Evolutionary conservation across 2,888 invertebrate genomes (phyloP).

Genomic region (Nephrotoma appendiculata): DNA sequence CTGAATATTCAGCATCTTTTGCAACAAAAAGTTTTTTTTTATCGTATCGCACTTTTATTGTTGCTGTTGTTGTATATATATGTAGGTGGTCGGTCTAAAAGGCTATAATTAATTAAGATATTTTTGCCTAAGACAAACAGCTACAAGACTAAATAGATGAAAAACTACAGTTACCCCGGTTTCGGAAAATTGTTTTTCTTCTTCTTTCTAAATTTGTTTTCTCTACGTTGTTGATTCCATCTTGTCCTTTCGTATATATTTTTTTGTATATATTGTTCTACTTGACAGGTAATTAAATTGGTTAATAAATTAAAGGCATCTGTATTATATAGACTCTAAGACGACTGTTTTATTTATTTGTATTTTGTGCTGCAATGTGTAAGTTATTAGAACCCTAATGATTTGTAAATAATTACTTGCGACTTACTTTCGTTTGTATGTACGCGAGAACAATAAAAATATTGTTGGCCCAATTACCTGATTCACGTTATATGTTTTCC

Average conservation of each 20-base stretch:
- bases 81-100: not conserved
- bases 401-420: not conserved
- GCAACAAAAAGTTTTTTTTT: not conserved
- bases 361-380: not conserved
- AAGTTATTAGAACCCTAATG: not conserved
- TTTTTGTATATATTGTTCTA: not conserved
- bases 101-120: not conserved
- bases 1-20: not conserved
- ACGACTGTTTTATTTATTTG: not conserved
- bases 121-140: not conserved
- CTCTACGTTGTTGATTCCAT: not conserved
- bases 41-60: not conserved
- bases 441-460: not conserved
- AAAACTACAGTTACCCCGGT: not conserved
- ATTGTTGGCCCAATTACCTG: not conserved
- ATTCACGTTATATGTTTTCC: not conserved
- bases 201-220: not conserved
- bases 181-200: not conserved
- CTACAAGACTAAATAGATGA: not conserved
- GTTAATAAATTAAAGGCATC: not conserved
- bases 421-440: not conserved
- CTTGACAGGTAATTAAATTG: not conserved
- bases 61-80: not conserved
- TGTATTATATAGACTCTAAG: not conserved
- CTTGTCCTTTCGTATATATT: not conserved